phyloP scores from a whole-genome alignment of 1,140 invertebrate species.

The Drosophila equinoxialis region DNA sequence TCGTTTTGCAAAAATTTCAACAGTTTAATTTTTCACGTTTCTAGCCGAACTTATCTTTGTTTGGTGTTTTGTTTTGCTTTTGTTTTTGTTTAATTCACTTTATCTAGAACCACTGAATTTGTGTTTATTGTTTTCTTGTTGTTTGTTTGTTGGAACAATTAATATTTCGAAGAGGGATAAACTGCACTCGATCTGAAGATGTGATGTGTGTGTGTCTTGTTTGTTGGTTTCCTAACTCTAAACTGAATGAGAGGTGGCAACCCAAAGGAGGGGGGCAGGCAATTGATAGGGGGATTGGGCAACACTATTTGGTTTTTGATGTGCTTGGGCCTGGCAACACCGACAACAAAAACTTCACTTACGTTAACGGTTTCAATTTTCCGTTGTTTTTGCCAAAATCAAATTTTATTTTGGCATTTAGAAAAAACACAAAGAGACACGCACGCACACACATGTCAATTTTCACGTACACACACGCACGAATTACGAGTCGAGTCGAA shows the following conservation, averaged over 20 bases:
- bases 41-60: background rate
- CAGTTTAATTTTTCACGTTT: conserved; percentile 33
- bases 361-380: conserved; percentile 1
- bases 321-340: background rate
- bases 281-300: too few relatives aligned
- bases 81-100: conserved; percentile 21
- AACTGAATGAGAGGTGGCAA: background rate
- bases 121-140: too few relatives aligned
- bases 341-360: background rate
- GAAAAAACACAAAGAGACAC: too few relatives aligned
- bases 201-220: conserved; percentile 3
- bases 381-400: background rate
- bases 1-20: conserved; percentile 13
- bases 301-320: background rate
- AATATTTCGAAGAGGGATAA: background rate
- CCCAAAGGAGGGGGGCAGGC: background rate
- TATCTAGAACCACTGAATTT: conserved; percentile 13
- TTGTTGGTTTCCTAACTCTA: conserved; percentile 6
- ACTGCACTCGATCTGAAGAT: conserved; percentile 28
- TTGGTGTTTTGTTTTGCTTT: conserved; percentile 20
- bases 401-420: background rate
- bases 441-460: background rate
- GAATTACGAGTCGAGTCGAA: background rate
- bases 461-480: background rate
- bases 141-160: too few relatives aligned